Evolutionary conservation across 64 coral and sea anemone species (phyloP), one percentile per base, ranked within the genome.

Genomic region (Stylophora pistillata): DNA sequence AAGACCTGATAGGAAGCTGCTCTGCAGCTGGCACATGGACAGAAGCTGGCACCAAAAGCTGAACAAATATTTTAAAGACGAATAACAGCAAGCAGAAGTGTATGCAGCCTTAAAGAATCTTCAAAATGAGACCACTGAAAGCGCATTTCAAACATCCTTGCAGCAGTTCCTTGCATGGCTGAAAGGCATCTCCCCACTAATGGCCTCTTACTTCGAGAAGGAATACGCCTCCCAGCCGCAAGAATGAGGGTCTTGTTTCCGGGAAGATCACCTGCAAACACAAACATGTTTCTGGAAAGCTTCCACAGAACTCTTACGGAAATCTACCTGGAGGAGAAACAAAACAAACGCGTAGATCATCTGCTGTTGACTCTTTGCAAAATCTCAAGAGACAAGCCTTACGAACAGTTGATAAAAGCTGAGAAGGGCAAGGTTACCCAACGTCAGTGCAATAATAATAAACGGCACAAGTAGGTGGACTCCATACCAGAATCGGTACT

Each of bases 231-330:
- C 62, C 17, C 62, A 65, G n/a, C n/a, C n/a, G n/a, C n/a, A n/a
- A n/a, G n/a, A n/a, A n/a, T n/a, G 62, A 18, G 17, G 62, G 81
- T 13, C 11, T 56, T 17, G n/a, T 68, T 70, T 25, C 59, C 59
- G 10, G 53, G 5, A 32, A 61, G 81, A 66, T 68, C 59, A 30
- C 21, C 30, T 18, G 59, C 60, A 66, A 85, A 66, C 81, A 85
- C 81, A 9, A 79, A 57, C 87, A 89, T 73, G 87, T 89, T 79
- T 56, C 21, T 89, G 23, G 88, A 89, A 59, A 29, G 76, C 76
- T 89, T 79, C 75, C 76, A 89, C 33, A 68, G 76, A 79, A 89
- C 77, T 10, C n/a, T n/a, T n/a, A n/a, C n/a, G n/a, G n/a, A n/a
- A n/a, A n/a, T n/a, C n/a, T n/a, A n/a, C n/a, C n/a, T n/a, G n/a